Conservation (phyloP, 2,113 vertebrate species). For the Struthidea cinerea region DNA sequence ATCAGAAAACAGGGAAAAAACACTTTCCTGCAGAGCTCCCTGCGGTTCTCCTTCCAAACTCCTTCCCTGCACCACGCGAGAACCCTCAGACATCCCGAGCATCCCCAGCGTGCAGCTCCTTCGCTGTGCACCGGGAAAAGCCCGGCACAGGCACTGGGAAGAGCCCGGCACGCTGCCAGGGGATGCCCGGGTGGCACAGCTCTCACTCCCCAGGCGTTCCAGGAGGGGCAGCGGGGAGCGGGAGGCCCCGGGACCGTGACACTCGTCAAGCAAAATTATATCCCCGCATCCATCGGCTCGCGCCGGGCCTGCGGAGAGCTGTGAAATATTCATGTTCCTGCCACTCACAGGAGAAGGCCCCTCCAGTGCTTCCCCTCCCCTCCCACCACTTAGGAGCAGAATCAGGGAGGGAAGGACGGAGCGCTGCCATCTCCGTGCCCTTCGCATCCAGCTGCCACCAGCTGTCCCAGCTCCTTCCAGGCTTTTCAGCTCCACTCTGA, state of each 20-base stretch:
- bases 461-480: fast-evolving
- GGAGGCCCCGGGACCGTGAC: not conserved
- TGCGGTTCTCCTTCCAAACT: not conserved
- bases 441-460: not conserved
- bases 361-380: not conserved
- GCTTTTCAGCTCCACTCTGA: not conserved
- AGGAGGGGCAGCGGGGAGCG: not conserved
- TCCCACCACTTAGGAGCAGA: fast-evolving
- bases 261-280: not conserved
- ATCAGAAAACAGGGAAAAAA: fast-evolving
- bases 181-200: not conserved
- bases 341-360: not conserved
- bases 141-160: not conserved
- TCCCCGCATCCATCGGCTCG: not conserved
- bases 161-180: not conserved
- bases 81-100: not conserved
- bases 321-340: not conserved
- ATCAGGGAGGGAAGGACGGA: not conserved
- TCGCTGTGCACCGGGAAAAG: not conserved
- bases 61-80: fast-evolving
- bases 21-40: not conserved
- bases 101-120: not conserved
- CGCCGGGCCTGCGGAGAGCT: fast-evolving
- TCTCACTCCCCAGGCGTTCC: fast-evolving
- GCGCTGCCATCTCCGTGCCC: fast-evolving